phyloP scores from a whole-genome alignment of 2,113 vertebrate genomes.

The Cercocebus atys region DNA sequence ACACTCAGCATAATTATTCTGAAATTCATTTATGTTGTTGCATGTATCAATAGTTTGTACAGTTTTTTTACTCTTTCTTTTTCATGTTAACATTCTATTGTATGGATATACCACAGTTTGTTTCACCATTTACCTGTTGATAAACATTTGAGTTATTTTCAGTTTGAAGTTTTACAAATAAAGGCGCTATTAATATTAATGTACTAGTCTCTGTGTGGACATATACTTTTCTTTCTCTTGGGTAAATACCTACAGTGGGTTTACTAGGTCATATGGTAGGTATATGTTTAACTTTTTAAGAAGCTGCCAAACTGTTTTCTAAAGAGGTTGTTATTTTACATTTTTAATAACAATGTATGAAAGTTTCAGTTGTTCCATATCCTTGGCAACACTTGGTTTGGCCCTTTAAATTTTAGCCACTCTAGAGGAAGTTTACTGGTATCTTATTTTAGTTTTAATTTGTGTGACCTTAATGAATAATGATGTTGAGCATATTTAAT shows the following conservation, averaged over 20 bases:
- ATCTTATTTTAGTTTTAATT: background rate
- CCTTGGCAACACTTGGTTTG: background rate
- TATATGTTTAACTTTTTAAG: too few relatives aligned
- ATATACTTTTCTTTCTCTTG: too few relatives aligned
- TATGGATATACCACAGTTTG: background rate
- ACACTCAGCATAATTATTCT: background rate
- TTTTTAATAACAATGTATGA: too few relatives aligned
- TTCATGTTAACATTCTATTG: background rate
- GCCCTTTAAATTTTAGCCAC: background rate
- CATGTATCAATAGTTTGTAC: background rate
- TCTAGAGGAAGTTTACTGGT: background rate
- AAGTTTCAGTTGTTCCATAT: too few relatives aligned
- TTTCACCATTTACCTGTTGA: background rate
- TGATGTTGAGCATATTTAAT: background rate
- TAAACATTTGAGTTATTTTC: background rate
- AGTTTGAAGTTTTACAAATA: background rate
- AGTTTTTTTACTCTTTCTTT: background rate
- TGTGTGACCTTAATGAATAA: background rate
- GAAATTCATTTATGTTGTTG: background rate
- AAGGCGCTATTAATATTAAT: background rate
- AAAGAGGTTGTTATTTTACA: too few relatives aligned
- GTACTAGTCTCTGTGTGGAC: too few relatives aligned
- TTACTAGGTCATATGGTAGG: too few relatives aligned
- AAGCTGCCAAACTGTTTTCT: too few relatives aligned
- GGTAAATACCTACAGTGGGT: too few relatives aligned